Base-by-base conservation (phyloP, 2,797 vertebrate genomes). In the Rhinoraja longicauda region DNA sequence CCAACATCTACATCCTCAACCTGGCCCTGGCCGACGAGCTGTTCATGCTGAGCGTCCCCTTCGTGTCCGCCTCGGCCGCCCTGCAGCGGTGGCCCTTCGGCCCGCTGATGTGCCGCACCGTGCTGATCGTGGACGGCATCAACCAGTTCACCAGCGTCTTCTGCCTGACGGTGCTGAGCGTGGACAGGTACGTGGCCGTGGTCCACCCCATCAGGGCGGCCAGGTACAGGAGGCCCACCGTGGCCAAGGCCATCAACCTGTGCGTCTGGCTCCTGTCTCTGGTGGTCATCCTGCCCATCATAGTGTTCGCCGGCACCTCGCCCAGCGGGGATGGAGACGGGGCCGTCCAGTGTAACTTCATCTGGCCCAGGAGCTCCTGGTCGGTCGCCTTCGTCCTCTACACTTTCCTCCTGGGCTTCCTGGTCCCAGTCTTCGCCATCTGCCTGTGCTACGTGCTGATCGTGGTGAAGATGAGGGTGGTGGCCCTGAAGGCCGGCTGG, bases 121-220 rank as follows among this genome's bases (percentile, higher is more conserved):
- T 95, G 75, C 94, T 96, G n/a, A 95, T 95, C 62, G 94, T 95
- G 26, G 94, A 95, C 1, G 94, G 95, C 82, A 94, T 95, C 92
- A 95, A 95, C 93, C 94, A 94, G 95, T 95, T 95, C 94, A 95
- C 95, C 72, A 95, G 95, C 24, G 94, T 95, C 75, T 95, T 95
- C 93, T 94, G 95, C 29, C 93, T 95, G 62, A 94, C 94, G 0
- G 94, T 95, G 93, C 94, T 95, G 86, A 95, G 94, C 39, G 94
- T 95, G 93, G 94, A 95, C 94, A 93, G 94, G 84, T 95, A 95
- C 17, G 93, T 95, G 3, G 94, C 95, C 0, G 94, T 95, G 91
- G 95, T 94, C 62, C 95, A 95, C 70, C 94, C 94, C 29, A 93
- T 95, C 90, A 92, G 94, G 7, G 94, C 94, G 21, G 94, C 95